Base-by-base conservation (phyloP, 2,113 vertebrate genomes). In the Forbesichthys agassizii region DNA sequence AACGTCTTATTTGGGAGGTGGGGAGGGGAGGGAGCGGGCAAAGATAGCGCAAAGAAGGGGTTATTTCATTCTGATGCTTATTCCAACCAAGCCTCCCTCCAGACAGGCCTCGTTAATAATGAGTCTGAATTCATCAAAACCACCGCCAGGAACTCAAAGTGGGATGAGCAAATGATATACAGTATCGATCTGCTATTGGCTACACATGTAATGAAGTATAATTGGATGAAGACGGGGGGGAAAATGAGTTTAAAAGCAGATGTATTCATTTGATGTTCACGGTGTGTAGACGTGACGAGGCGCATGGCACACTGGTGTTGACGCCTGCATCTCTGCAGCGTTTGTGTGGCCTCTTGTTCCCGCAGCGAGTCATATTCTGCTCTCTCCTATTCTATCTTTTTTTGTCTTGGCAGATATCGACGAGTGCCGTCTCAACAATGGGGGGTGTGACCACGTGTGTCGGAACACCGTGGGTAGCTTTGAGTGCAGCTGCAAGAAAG, bases 401-500 rank as follows among this genome's bases (percentile, higher is more conserved):
- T 75, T 69, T 80, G 71, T 73, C 14, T 64, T 57, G 58, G 7
- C 90, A 98, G 98, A 99, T 85, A 99, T 98, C 10, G 98, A 98
- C 0, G 97, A 99, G 88, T 99, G 97, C 66, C 94, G 94, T 54
- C 87, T 96, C 71, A 96, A 95, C 91, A 99, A 99, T 0, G 98
- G 96, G 0, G 96, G 97, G 66, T 99, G 98, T 13, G 98, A 98
- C 85, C 98, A 99, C 69, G 95, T 98, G 84, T 99, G 98, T 88
- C 92, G 97, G 73, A 98, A 98, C 93, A 98, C 96, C 0, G 96
- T 98, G 81, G 97, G 97, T 81, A 98, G 97, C 90, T 98, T 98
- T 0, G 96, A 98, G 78, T 98, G 97, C 94, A 97, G 97, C 93
- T 98, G 96, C 91, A 97, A 94, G 91, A 98, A 98, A 72, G 97